Evolutionary conservation across 2,797 vertebrate species (phyloP), one percentile per base, ranked within the genome.

Genomic region (Jordanella pulchra): DNA sequence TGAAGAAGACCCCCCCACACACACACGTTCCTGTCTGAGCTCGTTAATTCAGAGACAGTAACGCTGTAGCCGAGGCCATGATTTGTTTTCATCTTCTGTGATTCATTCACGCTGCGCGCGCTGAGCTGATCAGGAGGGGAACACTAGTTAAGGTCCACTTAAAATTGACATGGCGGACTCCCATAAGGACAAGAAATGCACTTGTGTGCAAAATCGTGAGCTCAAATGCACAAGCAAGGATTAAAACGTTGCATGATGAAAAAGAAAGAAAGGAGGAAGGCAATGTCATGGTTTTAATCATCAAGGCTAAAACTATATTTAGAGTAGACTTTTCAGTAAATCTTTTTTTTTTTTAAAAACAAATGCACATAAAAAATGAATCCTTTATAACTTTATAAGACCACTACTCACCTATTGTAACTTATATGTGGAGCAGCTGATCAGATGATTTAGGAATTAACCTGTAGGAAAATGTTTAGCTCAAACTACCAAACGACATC

Each of bases 41-140:
- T 92, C 78, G 85, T 91, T 89, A 73, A 89, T 85, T 83, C 79
- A 74, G 72, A 64, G 73, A 85, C 85, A 87, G 90, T 81, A 77
- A 55, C 63, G 73, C 56, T 35, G 77, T 30, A 69, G 85, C 76
- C 89, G 83, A 85, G 83, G 77, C 64, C 77, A 72, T 77, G 77
- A 86, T 89, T 86, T 86, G 80, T 85, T 85, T 78, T 72, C 69
- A 84, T 55, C 70, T 71, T 58, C 66, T 42, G 61, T 69, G 75
- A 84, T 76, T 84, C 73, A 81, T 73, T 71, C 80, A 48, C 42
- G 39, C 56, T 53, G 32, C 32, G n/a, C 74, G 53, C 69, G 42
- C 28, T 47, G 55, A 77, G 69, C 78, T 65, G 63, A 75, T 69
- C 67, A 71, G 73, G 58, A 73, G 74, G 65, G 82, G 75, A 86